These are phyloP conservation scores for Mechanitis messenoides DNA, from an alignment of 2,888 invertebrate species.

Conservation along the genomic window DNA sequence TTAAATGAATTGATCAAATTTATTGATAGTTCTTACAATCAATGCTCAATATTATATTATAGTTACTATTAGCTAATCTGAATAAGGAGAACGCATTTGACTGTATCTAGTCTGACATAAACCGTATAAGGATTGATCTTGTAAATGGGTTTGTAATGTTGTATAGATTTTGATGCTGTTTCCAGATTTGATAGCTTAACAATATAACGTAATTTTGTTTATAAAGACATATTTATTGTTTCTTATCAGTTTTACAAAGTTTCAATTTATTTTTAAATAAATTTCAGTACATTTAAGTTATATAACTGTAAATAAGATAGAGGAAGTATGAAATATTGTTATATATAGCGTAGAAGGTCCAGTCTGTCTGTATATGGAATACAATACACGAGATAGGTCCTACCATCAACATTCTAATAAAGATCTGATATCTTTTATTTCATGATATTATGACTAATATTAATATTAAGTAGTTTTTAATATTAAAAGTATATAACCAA, in stretches of 20 bases:
- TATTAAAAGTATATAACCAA: too few species aligned
- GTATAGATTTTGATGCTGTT: conserved; percentile 55
- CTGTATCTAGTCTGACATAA: conserved; percentile 51
- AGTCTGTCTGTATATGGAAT: conserved; percentile 31
- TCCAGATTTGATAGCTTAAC: conserved; percentile 46
- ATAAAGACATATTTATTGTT: neutral
- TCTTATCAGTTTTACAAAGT: too few species aligned
- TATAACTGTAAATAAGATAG: too few species aligned
- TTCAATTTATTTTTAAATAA: too few species aligned
- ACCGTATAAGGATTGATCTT: conserved; percentile 37
- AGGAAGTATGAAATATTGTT: neutral
- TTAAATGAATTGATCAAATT: neutral
- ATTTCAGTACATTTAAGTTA: too few species aligned
- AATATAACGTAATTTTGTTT: neutral
- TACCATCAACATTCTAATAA: conserved; percentile 29
- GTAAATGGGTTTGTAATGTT: conserved; percentile 42
- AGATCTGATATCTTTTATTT: conserved; percentile 1
- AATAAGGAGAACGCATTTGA: conserved; percentile 35
- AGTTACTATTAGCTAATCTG: conserved; percentile 37
- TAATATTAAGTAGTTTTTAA: too few species aligned
- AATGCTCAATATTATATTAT: conserved; percentile 13
- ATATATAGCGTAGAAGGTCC: conserved; percentile 22
- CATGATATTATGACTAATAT: too few species aligned
- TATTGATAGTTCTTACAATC: neutral
- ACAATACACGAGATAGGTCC: conserved; percentile 32